phyloP scores from a whole-genome alignment of 1,140 invertebrate species.

The Scaptomyza hsui region DNA sequence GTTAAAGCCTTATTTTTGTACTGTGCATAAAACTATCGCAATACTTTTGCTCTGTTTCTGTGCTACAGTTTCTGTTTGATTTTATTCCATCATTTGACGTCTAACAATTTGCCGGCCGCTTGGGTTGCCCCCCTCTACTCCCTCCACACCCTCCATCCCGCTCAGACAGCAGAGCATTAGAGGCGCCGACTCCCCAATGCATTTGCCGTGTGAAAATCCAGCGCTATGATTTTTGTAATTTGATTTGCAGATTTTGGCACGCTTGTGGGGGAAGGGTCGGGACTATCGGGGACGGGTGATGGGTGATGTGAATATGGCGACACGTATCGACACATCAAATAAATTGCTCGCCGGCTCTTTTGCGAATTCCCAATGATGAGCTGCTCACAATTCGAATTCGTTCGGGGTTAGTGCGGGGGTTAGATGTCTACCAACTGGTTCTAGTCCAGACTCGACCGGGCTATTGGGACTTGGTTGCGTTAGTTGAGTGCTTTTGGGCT shows the following conservation, averaged over 20 bases:
- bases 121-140: slow-evolving; percentile 20
- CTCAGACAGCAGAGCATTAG: neutral
- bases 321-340: slow-evolving; percentile 70
- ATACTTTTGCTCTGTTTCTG: slow-evolving; percentile 23
- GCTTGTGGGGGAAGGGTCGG: neutral
- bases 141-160: neutral
- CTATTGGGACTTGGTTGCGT: slow-evolving; percentile 53
- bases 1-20: neutral
- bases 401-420: too few relatives aligned
- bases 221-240: slow-evolving; percentile 81
- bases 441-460: slow-evolving; percentile 10
- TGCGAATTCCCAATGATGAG: slow-evolving; percentile 65
- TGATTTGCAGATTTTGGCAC: slow-evolving; percentile 75
- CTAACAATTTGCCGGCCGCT: slow-evolving; percentile 74
- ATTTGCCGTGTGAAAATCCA: slow-evolving; percentile 77
- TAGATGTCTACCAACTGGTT: neutral
- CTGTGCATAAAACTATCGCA: slow-evolving; percentile 15
- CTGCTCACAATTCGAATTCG: slow-evolving; percentile 44
- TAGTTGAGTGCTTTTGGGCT: slow-evolving; percentile 66
- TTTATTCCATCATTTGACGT: slow-evolving; percentile 80
- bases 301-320: slow-evolving; percentile 35
- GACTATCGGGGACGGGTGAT: too few relatives aligned
- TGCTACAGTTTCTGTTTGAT: slow-evolving; percentile 68
- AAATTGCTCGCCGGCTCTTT: slow-evolving; percentile 53
- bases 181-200: slow-evolving; percentile 54